phyloP scores from a whole-genome alignment of 1,140 invertebrate species.

The Chymomyza costata region DNA sequence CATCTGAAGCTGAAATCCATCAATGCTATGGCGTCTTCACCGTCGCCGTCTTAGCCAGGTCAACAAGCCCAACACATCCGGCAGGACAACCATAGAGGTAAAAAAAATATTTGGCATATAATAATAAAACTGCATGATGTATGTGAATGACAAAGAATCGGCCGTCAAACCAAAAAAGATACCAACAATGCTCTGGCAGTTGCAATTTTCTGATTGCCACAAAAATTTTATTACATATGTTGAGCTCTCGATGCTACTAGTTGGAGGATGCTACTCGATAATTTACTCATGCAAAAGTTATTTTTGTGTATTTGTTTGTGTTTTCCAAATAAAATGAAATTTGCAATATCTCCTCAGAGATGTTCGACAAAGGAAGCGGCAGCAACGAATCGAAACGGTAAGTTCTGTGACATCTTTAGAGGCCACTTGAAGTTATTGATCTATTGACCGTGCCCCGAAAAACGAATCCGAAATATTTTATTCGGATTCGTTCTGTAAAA shows the following conservation, averaged over 20 bases:
- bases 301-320: background rate
- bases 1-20: constrained; percentile 35
- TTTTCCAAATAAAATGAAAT: background rate
- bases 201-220: constrained; percentile 64
- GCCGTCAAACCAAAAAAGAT: background rate
- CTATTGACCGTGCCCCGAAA: too few species aligned
- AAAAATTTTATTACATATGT: constrained; percentile 30
- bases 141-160: constrained; percentile 19
- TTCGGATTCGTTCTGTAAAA: too few species aligned
- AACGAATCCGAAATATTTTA: too few species aligned
- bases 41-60: background rate
- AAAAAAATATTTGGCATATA: constrained; percentile 63
- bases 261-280: background rate
- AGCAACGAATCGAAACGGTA: too few species aligned
- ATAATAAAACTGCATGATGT: constrained; percentile 58
- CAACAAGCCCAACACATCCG: background rate
- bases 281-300: too few species aligned
- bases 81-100: too few species aligned
- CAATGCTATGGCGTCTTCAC: constrained; percentile 20
- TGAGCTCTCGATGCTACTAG: constrained; percentile 19
- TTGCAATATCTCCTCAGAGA: background rate
- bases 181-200: constrained; percentile 7
- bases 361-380: too few species aligned
- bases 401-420: too few species aligned
- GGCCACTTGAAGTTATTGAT: too few species aligned